Conservation (phyloP, 1,140 invertebrate species). For the Augochlora pura region DNA sequence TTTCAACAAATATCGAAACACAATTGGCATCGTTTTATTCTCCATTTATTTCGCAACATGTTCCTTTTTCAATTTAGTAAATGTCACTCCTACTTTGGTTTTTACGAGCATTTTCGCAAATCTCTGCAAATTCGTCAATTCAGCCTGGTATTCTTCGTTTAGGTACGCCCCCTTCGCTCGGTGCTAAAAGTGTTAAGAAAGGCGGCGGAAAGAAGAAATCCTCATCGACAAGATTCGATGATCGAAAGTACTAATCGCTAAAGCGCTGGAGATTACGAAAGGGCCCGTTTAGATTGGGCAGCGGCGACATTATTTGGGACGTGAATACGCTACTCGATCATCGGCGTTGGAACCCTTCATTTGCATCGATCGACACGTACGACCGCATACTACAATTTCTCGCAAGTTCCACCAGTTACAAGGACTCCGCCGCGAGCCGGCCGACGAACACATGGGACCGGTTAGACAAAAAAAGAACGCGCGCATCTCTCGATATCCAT, state of each 20-base stretch:
- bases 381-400: conserved; percentile 58
- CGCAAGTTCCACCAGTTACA: conserved; percentile 49
- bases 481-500: conserved; percentile 60
- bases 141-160: no score
- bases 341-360: conserved; percentile 35
- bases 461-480: conserved; percentile 56
- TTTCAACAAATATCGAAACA: no score
- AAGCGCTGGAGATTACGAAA: background rate
- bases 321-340: conserved; percentile 32
- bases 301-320: conserved; percentile 8
- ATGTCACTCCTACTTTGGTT: no score
- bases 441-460: conserved; percentile 66
- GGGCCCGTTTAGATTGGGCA: background rate
- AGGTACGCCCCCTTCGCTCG: no score
- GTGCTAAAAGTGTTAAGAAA: no score
- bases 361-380: conserved; percentile 57
- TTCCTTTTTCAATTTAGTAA: no score
- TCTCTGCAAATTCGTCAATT: no score
- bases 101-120: no score
- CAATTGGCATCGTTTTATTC: no score
- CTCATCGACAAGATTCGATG: no score
- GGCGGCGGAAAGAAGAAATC: no score
- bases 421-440: conserved; percentile 36
- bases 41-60: no score
- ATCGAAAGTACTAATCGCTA: background rate